A percentile compares a stretch with the other conserved stretches of the same genome.
These are phyloP conservation scores for Nomia melanderi DNA, from an alignment of 1,140 invertebrate genomes.

Conservation along the genomic window DNA sequence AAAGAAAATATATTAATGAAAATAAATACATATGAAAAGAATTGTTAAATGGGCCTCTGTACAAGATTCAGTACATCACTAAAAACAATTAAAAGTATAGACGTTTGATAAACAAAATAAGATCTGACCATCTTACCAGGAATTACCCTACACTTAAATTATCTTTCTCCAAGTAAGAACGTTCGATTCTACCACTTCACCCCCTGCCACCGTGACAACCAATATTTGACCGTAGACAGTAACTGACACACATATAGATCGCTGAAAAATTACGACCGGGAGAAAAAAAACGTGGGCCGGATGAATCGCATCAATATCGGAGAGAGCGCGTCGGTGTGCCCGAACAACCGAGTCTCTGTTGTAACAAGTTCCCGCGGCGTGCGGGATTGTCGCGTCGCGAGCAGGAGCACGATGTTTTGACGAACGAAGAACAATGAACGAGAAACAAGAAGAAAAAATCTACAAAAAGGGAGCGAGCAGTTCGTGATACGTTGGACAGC, in stretches of 20 bases:
- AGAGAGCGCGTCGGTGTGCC: neutral
- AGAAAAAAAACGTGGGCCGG: neutral
- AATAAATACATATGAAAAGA: no score
- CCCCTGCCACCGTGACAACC: no score
- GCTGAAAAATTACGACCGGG: constrained; percentile 18
- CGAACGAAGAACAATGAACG: neutral
- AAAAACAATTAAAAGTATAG: no score
- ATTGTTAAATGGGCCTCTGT: no score
- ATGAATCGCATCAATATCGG: constrained; percentile 28
- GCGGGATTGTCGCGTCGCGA: neutral
- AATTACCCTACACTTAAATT: no score
- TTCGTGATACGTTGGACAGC: neutral
- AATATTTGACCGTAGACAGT: no score
- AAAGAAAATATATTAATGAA: no score
- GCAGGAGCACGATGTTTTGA: neutral
- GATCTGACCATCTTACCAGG: no score
- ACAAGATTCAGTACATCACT: no score
- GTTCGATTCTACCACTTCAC: no score
- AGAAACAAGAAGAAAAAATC: neutral
- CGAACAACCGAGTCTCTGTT: neutral
- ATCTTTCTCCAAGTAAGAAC: no score
- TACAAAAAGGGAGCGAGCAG: neutral
- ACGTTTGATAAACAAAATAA: no score
- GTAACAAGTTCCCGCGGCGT: neutral
- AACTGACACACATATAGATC: neutral